A percentile compares a stretch with the other conserved stretches of the same genome.
phyloP scores from a whole-genome alignment of 1,140 invertebrate species.

The Pissodes strobi region DNA sequence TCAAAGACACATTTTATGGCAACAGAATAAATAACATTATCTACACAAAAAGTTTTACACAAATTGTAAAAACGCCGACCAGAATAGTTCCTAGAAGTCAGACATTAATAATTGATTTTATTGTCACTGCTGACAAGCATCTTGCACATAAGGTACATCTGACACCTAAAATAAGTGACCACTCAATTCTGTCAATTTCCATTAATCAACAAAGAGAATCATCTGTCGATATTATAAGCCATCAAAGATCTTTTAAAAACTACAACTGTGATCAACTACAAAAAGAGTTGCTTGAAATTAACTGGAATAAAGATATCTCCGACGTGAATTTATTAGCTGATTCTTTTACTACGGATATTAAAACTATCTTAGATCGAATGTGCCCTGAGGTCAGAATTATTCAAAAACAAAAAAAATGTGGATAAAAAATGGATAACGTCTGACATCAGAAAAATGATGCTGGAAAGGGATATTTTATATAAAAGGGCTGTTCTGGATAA shows the following conservation, averaged over 20 bases:
- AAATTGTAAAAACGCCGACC: not conserved
- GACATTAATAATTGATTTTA: not conserved
- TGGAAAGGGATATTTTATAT: not conserved
- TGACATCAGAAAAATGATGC: conserved; percentile 6
- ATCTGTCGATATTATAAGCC: not conserved
- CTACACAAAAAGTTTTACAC: not conserved
- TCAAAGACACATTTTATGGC: not conserved
- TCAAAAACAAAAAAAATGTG: not conserved
- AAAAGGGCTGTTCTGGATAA: conserved; percentile 1
- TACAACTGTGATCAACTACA: not conserved
- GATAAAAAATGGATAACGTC: conserved; percentile 3
- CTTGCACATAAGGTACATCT: conserved; percentile 15
- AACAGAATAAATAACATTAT: not conserved
- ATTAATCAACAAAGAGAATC: not conserved
- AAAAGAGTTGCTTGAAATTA: not conserved
- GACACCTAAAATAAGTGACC: conserved; percentile 21
- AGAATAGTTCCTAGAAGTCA: not conserved
- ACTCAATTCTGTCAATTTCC: conserved; percentile 13
- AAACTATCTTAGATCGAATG: not conserved
- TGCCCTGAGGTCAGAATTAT: not conserved
- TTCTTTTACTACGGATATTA: not conserved
- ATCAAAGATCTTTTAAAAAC: conserved; percentile 1
- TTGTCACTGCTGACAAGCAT: conserved; percentile 12
- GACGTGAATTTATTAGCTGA: conserved; percentile 5
- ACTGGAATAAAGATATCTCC: not conserved